Evolutionary conservation across 2,888 invertebrate genomes (phyloP).

Genomic region (Drosophila niveifrons): DNA sequence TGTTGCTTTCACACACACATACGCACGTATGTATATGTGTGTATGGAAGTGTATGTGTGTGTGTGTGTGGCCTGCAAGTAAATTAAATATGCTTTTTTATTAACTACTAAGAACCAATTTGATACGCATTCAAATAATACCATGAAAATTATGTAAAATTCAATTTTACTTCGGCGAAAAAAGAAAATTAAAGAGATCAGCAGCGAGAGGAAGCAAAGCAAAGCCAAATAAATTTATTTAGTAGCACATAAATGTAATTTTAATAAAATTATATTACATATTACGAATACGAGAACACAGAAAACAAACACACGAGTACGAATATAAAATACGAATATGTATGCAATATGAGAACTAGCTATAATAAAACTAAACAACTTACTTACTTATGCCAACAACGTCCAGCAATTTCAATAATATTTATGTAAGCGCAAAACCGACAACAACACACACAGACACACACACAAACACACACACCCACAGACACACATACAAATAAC

Average conservation of each 20-base stretch:
- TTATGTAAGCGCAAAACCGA: slow-evolving; percentile 65
- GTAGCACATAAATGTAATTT: slow-evolving; percentile 60
- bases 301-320: slow-evolving; percentile 34
- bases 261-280: slow-evolving; percentile 59
- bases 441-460: slow-evolving; percentile 42
- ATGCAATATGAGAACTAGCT: slow-evolving; percentile 46
- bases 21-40: slow-evolving; percentile 16
- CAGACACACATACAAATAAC: slow-evolving; percentile 13
- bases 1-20: slow-evolving; percentile 47
- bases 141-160: slow-evolving; percentile 74
- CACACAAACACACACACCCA: slow-evolving; percentile 10
- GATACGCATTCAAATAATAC: slow-evolving; percentile 80
- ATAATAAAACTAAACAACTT: slow-evolving; percentile 74
- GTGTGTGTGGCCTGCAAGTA: slow-evolving; percentile 63
- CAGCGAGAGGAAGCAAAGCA: slow-evolving; percentile 44
- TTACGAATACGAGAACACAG: neutral
- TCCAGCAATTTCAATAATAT: slow-evolving; percentile 80
- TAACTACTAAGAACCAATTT: slow-evolving; percentile 82
- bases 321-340: slow-evolving; percentile 30
- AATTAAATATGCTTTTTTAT: slow-evolving; percentile 82
- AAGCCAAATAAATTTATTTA: slow-evolving; percentile 80
- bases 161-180: slow-evolving; percentile 67
- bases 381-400: slow-evolving; percentile 82
- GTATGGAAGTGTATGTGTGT: slow-evolving; percentile 14
- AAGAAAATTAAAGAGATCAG: slow-evolving; percentile 10